phyloP scores from a whole-genome alignment of 2,113 vertebrate genomes.

The Picathartes gymnocephalus region DNA sequence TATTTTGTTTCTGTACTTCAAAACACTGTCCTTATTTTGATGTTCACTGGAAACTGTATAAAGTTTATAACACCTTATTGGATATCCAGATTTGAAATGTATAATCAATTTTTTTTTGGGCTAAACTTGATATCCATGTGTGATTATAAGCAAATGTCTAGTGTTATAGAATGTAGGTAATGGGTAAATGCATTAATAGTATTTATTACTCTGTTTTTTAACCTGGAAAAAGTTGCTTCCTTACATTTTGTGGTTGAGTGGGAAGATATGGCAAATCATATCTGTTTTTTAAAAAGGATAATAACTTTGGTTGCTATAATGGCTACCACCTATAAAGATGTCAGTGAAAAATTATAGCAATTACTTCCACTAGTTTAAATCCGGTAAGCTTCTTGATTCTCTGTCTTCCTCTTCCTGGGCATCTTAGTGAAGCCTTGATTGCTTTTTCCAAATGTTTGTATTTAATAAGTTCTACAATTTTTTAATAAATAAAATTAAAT shows the following conservation, averaged over 20 bases:
- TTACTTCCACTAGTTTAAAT: constrained; percentile 12
- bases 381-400: constrained; percentile 37
- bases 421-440: constrained; percentile 22
- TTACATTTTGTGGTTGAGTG: not conserved
- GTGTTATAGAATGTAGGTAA: constrained; percentile 35
- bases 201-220: constrained; percentile 58
- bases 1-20: constrained; percentile 37
- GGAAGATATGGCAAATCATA: constrained; percentile 19
- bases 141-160: constrained; percentile 34
- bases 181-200: constrained; percentile 29
- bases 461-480: constrained; percentile 53
- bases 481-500: constrained; percentile 69
- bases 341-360: constrained; percentile 27
- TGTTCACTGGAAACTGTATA: constrained; percentile 48
- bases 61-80: constrained; percentile 34
- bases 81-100: constrained; percentile 25
- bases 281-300: constrained; percentile 25
- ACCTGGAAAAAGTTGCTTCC: constrained; percentile 38
- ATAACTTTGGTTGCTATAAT: constrained; percentile 11
- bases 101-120: not conserved
- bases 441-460: constrained; percentile 45
- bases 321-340: not conserved
- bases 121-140: constrained; percentile 4
- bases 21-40: constrained; percentile 7
- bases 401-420: constrained; percentile 55